Base-by-base conservation (phyloP, 2,797 vertebrate genomes). In the Hyperoplus immaculatus region DNA sequence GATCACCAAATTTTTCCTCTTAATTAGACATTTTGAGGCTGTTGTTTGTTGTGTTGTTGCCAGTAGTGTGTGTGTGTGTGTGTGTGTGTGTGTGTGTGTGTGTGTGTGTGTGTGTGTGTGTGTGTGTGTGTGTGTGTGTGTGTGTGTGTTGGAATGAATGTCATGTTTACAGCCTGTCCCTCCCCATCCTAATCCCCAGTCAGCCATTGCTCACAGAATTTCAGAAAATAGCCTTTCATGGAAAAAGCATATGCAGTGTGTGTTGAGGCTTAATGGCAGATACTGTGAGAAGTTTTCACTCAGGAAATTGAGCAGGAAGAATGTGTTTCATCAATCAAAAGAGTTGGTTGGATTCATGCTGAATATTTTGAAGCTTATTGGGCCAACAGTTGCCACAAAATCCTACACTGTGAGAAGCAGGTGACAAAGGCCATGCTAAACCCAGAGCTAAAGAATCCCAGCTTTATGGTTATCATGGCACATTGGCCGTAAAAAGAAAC, bases 381-480 rank as follows among this genome's bases (percentile, higher is more conserved):
- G 53, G 77, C 50, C 78, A 83, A 76, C 82, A 73, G 85, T 85
- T 71, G 66, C 72, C 70, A 70, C 74, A 79, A 85, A 84, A 85
- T 89, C 84, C 84, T 71, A 41, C 80, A 66, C 73, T 87, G 90
- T 92, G 90, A 91, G 86, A 93, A 91, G 82, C 87, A 75, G 81
- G 84, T 86, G 87, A 93, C 92, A 92, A 93, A 86, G 86, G 88
- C 86, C 83, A 78, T 80, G 87, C 85, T 86, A 86, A 89, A 92
- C 82, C 77, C 75, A 57, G 49, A 72, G 86, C 85, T 87, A 88
- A 90, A 93, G 92, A 91, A 92, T 89, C 80, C 85, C 72, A 63
- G 83, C 91, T 93, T 89, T 93, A 93, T 93, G 93, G 91, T 93
- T 93, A 92, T 94, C 91, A 92, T 91, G 92, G 83, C 91, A 88